Evolutionary conservation across 2,888 invertebrate genomes (phyloP).

Genomic region (Yponomeuta cagnagella): DNA sequence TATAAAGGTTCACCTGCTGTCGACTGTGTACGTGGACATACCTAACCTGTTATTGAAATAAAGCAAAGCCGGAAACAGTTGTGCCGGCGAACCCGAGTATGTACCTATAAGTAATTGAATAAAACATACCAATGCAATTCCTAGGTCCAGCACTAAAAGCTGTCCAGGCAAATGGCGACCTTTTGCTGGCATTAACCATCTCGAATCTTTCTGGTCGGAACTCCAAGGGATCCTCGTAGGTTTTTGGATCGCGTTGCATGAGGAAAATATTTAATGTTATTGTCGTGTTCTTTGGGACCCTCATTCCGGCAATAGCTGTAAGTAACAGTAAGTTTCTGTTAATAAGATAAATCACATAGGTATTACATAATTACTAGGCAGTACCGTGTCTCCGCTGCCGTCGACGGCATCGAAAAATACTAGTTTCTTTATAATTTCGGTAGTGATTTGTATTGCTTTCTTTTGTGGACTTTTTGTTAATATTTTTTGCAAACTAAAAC

Average conservation of each 20-base stretch:
- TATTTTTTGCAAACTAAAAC: no score
- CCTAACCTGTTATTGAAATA: no score
- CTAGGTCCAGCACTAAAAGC: constrained; percentile 80
- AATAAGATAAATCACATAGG: background rate
- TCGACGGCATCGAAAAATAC: no score
- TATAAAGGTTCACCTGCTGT: no score
- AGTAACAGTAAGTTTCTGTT: background rate
- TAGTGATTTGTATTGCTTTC: no score
- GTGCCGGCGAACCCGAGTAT: no score
- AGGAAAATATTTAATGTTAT: constrained; percentile 54
- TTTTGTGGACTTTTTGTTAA: no score
- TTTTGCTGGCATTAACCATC: constrained; percentile 29
- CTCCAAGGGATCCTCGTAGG: constrained; percentile 70
- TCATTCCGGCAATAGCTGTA: constrained; percentile 8
- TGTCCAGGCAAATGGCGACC: constrained; percentile 70
- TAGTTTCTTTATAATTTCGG: no score
- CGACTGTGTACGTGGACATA: no score
- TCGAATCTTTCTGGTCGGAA: constrained; percentile 73
- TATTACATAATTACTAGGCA: no score
- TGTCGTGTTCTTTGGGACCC: constrained; percentile 45
- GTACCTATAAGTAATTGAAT: background rate
- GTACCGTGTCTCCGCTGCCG: no score
- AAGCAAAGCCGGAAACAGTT: no score
- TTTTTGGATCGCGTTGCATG: constrained; percentile 63
- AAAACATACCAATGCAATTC: constrained; percentile 72